Evolutionary conservation across 1,140 invertebrate species (phyloP).

Genomic region (Drosophila rufa): DNA sequence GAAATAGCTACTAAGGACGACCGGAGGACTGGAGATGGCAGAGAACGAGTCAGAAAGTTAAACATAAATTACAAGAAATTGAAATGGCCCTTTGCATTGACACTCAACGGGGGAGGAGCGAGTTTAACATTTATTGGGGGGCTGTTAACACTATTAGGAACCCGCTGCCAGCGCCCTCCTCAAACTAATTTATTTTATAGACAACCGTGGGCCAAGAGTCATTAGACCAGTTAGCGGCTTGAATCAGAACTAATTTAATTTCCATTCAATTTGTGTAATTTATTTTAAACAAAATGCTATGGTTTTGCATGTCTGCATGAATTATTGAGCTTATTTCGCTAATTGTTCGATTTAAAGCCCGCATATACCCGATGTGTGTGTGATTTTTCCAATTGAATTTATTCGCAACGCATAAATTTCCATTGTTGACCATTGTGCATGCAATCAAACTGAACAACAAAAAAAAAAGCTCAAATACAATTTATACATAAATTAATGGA

Average conservation of each 20-base stretch:
- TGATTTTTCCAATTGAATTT: slow-evolving; percentile 35
- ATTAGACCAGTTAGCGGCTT: not conserved
- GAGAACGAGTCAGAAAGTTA: slow-evolving; percentile 52
- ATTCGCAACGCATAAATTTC: slow-evolving; percentile 26
- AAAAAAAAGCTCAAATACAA: slow-evolving; percentile 32
- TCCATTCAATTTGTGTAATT: slow-evolving; percentile 25
- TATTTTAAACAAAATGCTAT: slow-evolving; percentile 10
- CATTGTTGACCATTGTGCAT: slow-evolving; percentile 44
- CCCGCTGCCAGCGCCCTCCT: too few species aligned
- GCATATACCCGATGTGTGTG: not conserved
- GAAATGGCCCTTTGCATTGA: slow-evolving; percentile 27
- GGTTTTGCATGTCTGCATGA: slow-evolving; percentile 8
- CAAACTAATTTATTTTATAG: slow-evolving; percentile 19
- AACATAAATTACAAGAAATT: slow-evolving; percentile 75
- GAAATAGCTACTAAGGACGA: slow-evolving; percentile 10
- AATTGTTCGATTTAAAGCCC: slow-evolving; percentile 29
- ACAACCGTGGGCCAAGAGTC: slow-evolving; percentile 16
- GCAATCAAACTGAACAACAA: slow-evolving; percentile 22
- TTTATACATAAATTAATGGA: slow-evolving; percentile 51
- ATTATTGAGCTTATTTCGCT: slow-evolving; percentile 38
- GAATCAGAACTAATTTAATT: slow-evolving; percentile 10
- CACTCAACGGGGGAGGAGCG: not conserved
- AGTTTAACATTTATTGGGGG: slow-evolving; percentile 43
- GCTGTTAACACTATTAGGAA: slow-evolving; percentile 41
- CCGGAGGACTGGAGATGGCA: not conserved